phyloP scores from a whole-genome alignment of 2,113 vertebrate genomes.

The Baryphthengus martii region DNA sequence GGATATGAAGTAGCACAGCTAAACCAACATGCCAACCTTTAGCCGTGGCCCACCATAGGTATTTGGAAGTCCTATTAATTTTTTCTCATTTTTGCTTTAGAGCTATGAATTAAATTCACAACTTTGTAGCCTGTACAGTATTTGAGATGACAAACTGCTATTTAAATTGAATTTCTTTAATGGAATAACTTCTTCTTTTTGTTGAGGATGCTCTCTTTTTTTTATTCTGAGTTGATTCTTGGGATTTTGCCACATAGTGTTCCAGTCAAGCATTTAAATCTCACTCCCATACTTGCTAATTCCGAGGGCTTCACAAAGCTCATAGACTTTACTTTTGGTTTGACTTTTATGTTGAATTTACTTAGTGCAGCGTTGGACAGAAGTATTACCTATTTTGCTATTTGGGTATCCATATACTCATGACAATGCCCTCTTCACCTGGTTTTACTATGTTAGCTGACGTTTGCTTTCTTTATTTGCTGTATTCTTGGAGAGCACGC shows the following conservation, averaged over 20 bases:
- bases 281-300: background rate
- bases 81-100: background rate
- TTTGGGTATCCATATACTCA: background rate
- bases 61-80: background rate
- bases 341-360: background rate
- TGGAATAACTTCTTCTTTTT: background rate
- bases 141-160: background rate
- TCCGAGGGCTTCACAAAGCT: background rate
- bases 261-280: background rate
- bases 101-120: background rate
- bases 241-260: background rate
- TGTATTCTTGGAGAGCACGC: background rate
- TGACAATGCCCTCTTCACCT: background rate
- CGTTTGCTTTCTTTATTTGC: background rate
- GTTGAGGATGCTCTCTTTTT: background rate
- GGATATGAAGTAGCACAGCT: background rate
- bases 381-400: background rate
- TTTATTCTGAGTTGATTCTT: background rate
- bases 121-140: background rate
- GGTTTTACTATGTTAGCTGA: background rate
- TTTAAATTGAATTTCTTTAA: background rate
- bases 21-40: accelerated
- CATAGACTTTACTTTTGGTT: background rate
- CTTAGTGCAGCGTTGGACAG: background rate
- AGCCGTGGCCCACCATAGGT: background rate